Conservation (phyloP, 2,797 vertebrate species). For the Diglossa cyanea region DNA sequence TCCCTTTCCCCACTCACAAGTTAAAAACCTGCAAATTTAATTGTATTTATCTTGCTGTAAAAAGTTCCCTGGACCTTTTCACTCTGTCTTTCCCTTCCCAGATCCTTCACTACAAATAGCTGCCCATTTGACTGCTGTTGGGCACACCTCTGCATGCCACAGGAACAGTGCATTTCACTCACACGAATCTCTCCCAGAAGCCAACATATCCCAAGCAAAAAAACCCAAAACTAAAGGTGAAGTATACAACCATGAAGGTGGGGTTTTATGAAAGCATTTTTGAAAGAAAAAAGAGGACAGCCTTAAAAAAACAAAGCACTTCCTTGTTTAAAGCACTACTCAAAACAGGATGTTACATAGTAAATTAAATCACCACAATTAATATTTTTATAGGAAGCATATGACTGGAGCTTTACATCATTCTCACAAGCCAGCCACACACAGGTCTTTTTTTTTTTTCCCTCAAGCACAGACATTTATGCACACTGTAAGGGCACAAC, state of each 20-base stretch:
- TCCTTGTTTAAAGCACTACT: not conserved
- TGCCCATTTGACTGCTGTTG: not conserved
- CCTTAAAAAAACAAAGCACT: conserved; percentile 23
- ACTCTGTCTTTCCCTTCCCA: not conserved
- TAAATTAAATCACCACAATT: not conserved
- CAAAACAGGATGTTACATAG: not conserved
- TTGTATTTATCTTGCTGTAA: not conserved
- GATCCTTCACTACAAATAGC: not conserved
- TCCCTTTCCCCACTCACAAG: not conserved
- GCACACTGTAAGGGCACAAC: not conserved
- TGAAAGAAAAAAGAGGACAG: conserved; percentile 20
- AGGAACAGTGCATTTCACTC: not conserved
- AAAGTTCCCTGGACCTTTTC: not conserved
- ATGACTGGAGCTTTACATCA: conserved; percentile 1
- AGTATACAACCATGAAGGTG: not conserved
- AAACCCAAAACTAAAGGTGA: not conserved
- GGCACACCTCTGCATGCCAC: not conserved
- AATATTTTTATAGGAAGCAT: not conserved
- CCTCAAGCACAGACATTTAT: conserved; percentile 18
- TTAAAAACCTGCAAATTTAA: not conserved
- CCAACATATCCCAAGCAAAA: not conserved
- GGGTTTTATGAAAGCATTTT: not conserved
- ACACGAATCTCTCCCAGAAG: conserved; percentile 28
- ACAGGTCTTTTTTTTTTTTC: not conserved
- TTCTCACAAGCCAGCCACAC: conserved; percentile 46